Evolutionary conservation across 2,888 invertebrate genomes (phyloP).

Genomic region (Dusona sp.): DNA sequence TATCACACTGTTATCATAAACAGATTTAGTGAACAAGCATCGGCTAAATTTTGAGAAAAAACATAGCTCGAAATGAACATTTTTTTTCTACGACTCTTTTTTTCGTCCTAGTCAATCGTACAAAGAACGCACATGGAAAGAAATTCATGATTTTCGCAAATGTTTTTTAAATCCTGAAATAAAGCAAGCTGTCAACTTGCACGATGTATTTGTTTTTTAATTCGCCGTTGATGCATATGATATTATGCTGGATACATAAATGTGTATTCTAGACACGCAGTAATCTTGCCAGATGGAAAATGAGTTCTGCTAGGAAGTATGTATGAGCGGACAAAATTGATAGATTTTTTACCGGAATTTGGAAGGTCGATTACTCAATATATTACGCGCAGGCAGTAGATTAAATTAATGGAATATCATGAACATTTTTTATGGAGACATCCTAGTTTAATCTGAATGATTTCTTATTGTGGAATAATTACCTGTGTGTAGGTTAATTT

Average conservation of each 20-base stretch:
- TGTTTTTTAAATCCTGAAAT: not conserved
- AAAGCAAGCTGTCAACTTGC: not conserved
- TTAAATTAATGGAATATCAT: not conserved
- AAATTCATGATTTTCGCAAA: not conserved
- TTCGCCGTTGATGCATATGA: not conserved
- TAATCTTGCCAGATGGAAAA: not conserved
- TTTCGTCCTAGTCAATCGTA: not conserved
- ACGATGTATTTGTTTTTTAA: not conserved
- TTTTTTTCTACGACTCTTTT: not conserved
- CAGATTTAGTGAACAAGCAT: not conserved
- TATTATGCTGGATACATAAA: not conserved
- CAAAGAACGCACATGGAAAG: not conserved
- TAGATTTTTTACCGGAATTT: slow-evolving; percentile 3
- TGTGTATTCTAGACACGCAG: not conserved
- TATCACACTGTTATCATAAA: not conserved
- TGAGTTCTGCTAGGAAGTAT: not conserved
- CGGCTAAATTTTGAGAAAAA: not conserved
- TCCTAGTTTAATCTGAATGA: not conserved
- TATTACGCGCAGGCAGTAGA: not conserved
- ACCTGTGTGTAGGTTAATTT: not conserved
- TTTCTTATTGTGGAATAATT: not conserved
- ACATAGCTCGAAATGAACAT: not conserved
- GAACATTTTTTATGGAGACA: not conserved
- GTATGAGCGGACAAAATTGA: slow-evolving; percentile 2
- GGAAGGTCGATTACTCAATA: slow-evolving; percentile 10